Conservation (phyloP, 1,140 invertebrate genomes). For the Penaeus chinensis region DNA sequence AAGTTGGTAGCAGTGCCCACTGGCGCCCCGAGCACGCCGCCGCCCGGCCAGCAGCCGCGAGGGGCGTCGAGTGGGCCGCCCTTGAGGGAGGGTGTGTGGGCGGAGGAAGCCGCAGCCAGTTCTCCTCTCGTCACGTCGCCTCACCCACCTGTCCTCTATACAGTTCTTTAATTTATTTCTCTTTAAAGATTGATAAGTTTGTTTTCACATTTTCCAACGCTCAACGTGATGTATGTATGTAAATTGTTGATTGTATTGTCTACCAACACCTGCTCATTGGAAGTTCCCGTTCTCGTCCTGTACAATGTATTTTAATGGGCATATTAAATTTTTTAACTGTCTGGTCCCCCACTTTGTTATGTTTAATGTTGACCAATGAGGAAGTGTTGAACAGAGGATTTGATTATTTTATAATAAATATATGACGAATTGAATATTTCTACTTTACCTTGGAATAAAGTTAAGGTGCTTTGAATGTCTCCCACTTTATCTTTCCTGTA, state of each 20-base stretch:
- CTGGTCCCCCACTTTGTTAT: slow-evolving; percentile 64
- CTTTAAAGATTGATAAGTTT: slow-evolving; percentile 63
- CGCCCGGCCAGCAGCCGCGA: not conserved
- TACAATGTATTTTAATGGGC: slow-evolving; percentile 61
- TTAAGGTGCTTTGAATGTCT: not conserved
- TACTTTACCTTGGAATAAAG: not conserved
- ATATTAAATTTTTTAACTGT: slow-evolving; percentile 63
- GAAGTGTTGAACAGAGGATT: slow-evolving; percentile 65
- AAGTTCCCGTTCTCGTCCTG: slow-evolving; percentile 60
- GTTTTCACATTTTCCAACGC: slow-evolving; percentile 63
- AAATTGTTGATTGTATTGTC: slow-evolving; percentile 64
- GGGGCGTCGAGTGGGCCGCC: slow-evolving; percentile 17
- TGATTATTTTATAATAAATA: slow-evolving; percentile 67
- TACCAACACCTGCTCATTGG: slow-evolving; percentile 55
- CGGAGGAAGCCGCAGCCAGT: slow-evolving; percentile 52
- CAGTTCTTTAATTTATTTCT: slow-evolving; percentile 57
- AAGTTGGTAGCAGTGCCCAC: slow-evolving; percentile 27
- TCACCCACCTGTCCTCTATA: slow-evolving; percentile 58
- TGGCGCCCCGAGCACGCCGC: no score
- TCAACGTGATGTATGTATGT: slow-evolving; percentile 66
- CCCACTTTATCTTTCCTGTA: not conserved
- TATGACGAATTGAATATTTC: slow-evolving; percentile 59
- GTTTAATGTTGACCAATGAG: slow-evolving; percentile 65
- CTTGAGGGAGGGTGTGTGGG: slow-evolving; percentile 40
- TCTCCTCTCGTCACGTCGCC: slow-evolving; percentile 47